These are phyloP conservation scores for Tachina lurida DNA, from an alignment of 2,888 invertebrate species.

Conservation along the genomic window DNA sequence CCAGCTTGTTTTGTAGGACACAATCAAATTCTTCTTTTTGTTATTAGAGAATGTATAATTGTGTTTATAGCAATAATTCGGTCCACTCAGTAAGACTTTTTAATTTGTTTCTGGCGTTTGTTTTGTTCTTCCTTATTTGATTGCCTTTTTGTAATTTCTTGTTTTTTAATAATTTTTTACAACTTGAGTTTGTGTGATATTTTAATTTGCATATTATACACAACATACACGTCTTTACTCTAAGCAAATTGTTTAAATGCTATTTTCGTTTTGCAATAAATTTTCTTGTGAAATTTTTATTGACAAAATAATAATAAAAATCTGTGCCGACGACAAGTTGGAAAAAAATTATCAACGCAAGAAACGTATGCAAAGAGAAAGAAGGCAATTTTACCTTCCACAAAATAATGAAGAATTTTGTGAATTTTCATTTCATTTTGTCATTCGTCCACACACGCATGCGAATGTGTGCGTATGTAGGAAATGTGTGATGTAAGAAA, in stretches of 20 bases:
- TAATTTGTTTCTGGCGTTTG: slow-evolving; percentile 68
- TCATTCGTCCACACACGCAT: slow-evolving; percentile 63
- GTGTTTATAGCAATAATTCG: slow-evolving; percentile 40
- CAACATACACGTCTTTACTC: slow-evolving; percentile 48
- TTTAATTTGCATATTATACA: slow-evolving; percentile 40
- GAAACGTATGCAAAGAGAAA: slow-evolving; percentile 57
- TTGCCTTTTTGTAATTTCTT: slow-evolving; percentile 51
- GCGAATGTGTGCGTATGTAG: slow-evolving; percentile 31
- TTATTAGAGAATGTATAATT: slow-evolving; percentile 22
- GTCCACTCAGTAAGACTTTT: slow-evolving; percentile 58
- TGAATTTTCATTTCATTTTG: slow-evolving; percentile 40
- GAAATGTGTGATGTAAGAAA: slow-evolving; percentile 49
- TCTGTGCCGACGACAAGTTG: slow-evolving; percentile 65
- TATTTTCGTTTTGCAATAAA: slow-evolving; percentile 61
- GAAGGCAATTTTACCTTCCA: slow-evolving; percentile 51
- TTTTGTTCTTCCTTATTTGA: slow-evolving; percentile 67
- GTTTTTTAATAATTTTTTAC: slow-evolving; percentile 40
- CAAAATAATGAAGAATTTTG: slow-evolving; percentile 58
- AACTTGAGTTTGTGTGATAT: slow-evolving; percentile 47
- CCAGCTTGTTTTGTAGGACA: slow-evolving; percentile 22
- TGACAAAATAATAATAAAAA: slow-evolving; percentile 67
- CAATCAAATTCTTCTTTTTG: slow-evolving; percentile 27
- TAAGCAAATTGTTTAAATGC: slow-evolving; percentile 60
- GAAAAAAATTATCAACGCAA: slow-evolving; percentile 64
- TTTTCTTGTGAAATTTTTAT: slow-evolving; percentile 59